Evolutionary conservation across 2,888 invertebrate genomes (phyloP), one percentile per base, ranked within the genome.

Genomic region (Caenorhabditis sinica): DNA sequence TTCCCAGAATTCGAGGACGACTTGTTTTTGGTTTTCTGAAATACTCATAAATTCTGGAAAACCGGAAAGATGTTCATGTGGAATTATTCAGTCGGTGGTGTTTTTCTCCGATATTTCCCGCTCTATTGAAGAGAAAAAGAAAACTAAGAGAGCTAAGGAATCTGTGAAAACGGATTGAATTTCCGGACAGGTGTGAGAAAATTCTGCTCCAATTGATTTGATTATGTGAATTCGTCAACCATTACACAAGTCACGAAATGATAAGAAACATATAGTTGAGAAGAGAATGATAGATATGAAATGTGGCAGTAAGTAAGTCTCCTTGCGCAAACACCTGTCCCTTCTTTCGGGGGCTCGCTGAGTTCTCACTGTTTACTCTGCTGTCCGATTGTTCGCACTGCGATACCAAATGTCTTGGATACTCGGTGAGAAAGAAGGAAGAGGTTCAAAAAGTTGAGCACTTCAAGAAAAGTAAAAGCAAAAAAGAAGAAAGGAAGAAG

Each of bases 231-330:
- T 17, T 28, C 3, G 33, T 30, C 20, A 51, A 60, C 5, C 33
- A 33, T 30, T 51, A 61, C 65, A 72, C 65, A 66, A 76, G 51
- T 77, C 69, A 77, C 69, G 69, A 9, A 60, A 28, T 63, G 69
- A 77, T 77, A 69, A 77, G 51, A 53, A 36, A 36, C 40, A 33
- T 49, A 56, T n/a, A 53, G 17, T 23, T 5, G 28, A 20, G n/a
- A 68, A 28, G 45, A 23, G n/a, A 73, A 63, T 33, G 11, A 63
- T 33, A 45, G 43, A 13, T 58, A 53, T 58, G 28, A 69, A 56
- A 74, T 76, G 75, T 76, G 69, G 77, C 61, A 66, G 80, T 80
- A 72, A 65, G 79, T 65, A 80, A 72, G 79, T 63, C 71, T 63
- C 65, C 56, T 40, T 69, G 61, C 71, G 71, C 79, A 61, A 71